Base-by-base conservation (phyloP, 2,113 vertebrate genomes). In the Misgurnus anguillicaudatus region DNA sequence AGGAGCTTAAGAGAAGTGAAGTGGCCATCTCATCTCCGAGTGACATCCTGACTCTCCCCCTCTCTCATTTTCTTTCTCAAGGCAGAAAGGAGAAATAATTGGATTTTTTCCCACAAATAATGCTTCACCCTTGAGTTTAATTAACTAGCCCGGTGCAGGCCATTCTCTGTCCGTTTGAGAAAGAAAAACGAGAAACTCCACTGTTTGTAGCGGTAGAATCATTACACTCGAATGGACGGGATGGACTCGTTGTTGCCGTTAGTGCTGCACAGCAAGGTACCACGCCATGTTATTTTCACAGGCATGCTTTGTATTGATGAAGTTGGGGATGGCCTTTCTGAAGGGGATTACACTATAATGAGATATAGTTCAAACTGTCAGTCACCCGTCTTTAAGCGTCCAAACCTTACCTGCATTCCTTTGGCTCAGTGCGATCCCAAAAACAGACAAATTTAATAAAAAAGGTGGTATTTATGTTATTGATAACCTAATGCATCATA, bases 81-180 rank as follows among this genome's bases (percentile, higher is more conserved):
- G 85, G 85, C 88, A 87, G 81, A 89, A 87, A 90, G 90, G 87
- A 85, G 90, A 91, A 93, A 91, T 94, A 94, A 94, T 94, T 94
- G 93, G 92, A 94, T 93, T 94, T 92, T 92, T 93, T 93, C 93
- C 93, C 92, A 93, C 93, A 93, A 94, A 93, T 94, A 92, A 92
- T 85, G 89, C 89, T 89, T 91, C 89, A 93, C 93, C 91, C 93
- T 92, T 89, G 93, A 93, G 93, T 90, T 94, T 93, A 94, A 94
- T 94, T 94, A 94, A 93, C 90, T 89, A 89, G 90, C 87, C 87
- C 82, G 89, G 87, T 87, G 70, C 80, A 80, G 80, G 82, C 87
- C 88, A 78, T 62, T 77, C 64, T 76, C 86, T 88, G 86, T 88
- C 71, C 78, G 62, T 66, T 82, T 72, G 83, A 87, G 83, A 88